Conservation (phyloP, 2,797 vertebrate genomes). For the Sebastes goodei region DNA sequence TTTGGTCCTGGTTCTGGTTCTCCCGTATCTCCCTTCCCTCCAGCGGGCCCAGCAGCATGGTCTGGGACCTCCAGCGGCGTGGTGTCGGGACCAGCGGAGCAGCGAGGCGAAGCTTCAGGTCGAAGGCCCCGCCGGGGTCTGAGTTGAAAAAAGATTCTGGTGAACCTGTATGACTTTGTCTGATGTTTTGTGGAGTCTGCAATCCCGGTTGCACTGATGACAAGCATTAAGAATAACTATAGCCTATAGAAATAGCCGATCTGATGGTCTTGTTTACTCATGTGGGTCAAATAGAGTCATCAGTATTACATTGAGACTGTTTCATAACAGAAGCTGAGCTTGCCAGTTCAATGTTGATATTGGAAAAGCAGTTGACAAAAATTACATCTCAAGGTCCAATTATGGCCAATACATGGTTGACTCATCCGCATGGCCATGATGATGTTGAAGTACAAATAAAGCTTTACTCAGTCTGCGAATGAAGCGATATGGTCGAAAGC, state of each 20-base stretch:
- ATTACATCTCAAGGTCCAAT: too few relatives aligned
- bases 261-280: too few relatives aligned
- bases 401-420: too few relatives aligned
- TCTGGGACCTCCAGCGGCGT: background rate
- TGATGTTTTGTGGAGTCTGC: too few relatives aligned
- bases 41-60: background rate
- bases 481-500: background rate
- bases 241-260: too few relatives aligned
- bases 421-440: too few relatives aligned
- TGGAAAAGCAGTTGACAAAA: background rate
- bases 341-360: background rate
- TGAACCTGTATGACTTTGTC: too few relatives aligned
- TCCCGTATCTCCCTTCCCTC: background rate
- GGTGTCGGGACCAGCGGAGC: background rate
- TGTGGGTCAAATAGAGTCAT: too few relatives aligned
- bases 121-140: background rate
- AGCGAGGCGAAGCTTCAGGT: background rate
- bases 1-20: background rate
- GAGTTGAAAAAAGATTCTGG: too few relatives aligned
- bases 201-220: too few relatives aligned
- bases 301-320: background rate
- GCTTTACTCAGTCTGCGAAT: background rate
- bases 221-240: too few relatives aligned
- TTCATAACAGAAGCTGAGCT: background rate
- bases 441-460: too few relatives aligned